A percentile compares a stretch with the other conserved stretches of the same genome.
Evolutionary conservation across 2,113 vertebrate species (phyloP).

Genomic region (Caloenas nicobarica): DNA sequence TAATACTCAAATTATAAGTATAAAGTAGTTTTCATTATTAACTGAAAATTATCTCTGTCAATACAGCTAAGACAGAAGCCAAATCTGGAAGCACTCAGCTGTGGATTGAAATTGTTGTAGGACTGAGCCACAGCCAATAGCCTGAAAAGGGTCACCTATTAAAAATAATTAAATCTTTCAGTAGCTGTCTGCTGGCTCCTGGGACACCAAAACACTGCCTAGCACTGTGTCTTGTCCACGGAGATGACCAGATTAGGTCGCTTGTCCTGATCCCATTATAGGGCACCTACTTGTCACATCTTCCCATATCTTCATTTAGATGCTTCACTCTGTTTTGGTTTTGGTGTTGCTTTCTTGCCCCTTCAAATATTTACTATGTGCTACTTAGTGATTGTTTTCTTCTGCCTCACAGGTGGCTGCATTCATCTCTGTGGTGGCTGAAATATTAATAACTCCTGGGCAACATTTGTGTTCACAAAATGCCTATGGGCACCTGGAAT

Average conservation of each 20-base stretch:
- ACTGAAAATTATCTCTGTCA: neutral
- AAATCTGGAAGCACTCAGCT: neutral
- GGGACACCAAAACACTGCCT: neutral
- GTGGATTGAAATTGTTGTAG: neutral
- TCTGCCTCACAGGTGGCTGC: neutral
- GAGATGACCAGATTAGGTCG: neutral
- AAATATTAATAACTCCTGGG: neutral
- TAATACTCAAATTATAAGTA: neutral
- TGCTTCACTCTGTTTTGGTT: neutral
- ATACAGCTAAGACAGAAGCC: neutral
- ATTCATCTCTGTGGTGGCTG: neutral
- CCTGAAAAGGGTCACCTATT: neutral
- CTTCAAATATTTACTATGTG: neutral
- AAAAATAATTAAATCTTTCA: neutral
- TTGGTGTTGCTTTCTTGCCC: neutral
- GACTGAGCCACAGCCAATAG: neutral
- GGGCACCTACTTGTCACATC: neutral
- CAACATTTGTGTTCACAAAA: neutral
- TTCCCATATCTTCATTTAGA: neutral
- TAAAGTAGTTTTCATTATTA: neutral
- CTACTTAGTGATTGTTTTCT: neutral
- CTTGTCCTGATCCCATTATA: neutral
- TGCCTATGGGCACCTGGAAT: neutral
- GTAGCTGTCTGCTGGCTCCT: neutral
- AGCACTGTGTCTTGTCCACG: fast-evolving